Percentiles rank a stretch among this genome's conserved stretches.
Evolutionary conservation across 2,797 vertebrate species (phyloP).

Genomic region (Notoglanidium macrostoma): DNA sequence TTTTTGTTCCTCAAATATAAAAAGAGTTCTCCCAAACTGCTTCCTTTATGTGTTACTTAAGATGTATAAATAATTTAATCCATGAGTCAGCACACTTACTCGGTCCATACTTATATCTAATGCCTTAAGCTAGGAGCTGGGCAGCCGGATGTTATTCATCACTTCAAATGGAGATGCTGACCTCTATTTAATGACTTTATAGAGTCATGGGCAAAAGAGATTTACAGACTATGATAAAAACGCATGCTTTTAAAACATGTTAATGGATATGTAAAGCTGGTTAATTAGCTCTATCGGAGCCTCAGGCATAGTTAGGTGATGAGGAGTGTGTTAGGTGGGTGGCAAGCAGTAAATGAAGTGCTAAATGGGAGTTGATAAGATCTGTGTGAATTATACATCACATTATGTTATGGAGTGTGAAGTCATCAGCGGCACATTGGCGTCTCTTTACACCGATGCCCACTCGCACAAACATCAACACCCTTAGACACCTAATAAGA

Average conservation of each 20-base stretch:
- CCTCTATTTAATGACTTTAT: slow-evolving; percentile 16
- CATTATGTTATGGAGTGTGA: slow-evolving; percentile 47
- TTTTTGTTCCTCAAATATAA: neutral
- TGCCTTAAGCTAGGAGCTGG: neutral
- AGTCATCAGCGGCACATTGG: slow-evolving; percentile 7
- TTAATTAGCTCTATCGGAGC: slow-evolving; percentile 37
- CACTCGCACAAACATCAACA: slow-evolving; percentile 18
- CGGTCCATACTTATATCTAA: neutral
- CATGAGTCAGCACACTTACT: neutral
- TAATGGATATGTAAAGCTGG: slow-evolving; percentile 18
- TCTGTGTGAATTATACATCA: slow-evolving; percentile 48
- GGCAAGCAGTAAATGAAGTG: slow-evolving; percentile 42
- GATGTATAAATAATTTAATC: neutral
- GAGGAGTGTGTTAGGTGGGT: slow-evolving; percentile 42
- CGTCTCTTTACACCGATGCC: slow-evolving; percentile 30
- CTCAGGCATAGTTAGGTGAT: slow-evolving; percentile 25
- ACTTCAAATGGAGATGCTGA: slow-evolving; percentile 5
- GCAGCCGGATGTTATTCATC: slow-evolving; percentile 12
- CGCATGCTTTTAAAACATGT: slow-evolving; percentile 12
- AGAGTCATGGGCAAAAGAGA: neutral
- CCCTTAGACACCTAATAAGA: neutral
- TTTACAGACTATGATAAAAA: slow-evolving; percentile 17
- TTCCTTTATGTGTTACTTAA: neutral
- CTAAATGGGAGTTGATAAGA: slow-evolving; percentile 50
- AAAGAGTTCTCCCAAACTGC: neutral